Evolutionary conservation across 2,888 invertebrate genomes (phyloP), one percentile per base, ranked within the genome.

Genomic region (Ceramica pisi): DNA sequence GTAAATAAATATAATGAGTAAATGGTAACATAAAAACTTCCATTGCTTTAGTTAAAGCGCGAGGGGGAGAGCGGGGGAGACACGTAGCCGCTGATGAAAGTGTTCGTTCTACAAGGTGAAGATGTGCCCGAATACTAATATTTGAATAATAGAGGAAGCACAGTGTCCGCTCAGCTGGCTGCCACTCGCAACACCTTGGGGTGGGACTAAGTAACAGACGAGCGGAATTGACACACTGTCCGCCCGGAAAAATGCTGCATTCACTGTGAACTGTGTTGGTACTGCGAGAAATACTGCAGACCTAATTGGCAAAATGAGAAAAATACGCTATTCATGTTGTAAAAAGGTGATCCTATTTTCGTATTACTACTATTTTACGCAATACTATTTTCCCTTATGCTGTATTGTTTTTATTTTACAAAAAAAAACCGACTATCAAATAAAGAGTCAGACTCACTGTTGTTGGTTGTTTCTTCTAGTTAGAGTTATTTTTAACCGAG

Each of bases 51-150:
- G 55, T 44, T 72, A 69, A 67, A 61, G 66, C 51, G 51, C 64
- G 72, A 65, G 63, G 31, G 31, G 31, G 31, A n/a, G n/a, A n/a
- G 5, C 0, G 41, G 56, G 62, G 57, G 62, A 57, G 59, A 26
- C 46, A 46, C 21, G 21, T 38, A 50, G 10, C 21, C 23, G 19
- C 73, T 73, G 74, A 62, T 82, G 75, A 72, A 67, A 79, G 62
- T 67, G 56, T 70, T 71, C 73, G 63, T 60, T 72, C 48, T 64
- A 71, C 81, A 83, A 86, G 86, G 87, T 82, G 84, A 90, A 87
- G 73, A 84, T 60, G 81, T 83, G 81, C 86, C 82, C 69, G 72
- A 88, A 87, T 85, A 82, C 88, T 83, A 89, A 89, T 89, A 88
- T 89, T 86, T 87, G 83, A 87, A 87, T 87, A 87, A 87, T 87